Conservation (phyloP, 1,140 invertebrate genomes). For the Lethocerus indicus region DNA sequence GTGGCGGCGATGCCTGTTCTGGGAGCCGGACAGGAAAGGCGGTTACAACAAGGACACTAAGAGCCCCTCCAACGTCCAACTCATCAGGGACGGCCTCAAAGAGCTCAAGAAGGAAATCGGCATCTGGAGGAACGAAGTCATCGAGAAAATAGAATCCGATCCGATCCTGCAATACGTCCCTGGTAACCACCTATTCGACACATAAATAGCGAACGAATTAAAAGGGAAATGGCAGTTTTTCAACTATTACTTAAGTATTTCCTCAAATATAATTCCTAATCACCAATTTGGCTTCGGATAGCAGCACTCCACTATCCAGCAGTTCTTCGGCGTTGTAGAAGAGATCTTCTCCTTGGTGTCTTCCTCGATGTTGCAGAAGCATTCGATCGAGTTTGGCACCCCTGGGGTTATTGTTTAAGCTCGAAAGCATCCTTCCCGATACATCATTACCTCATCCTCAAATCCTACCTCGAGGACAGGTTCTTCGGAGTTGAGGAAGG, state of each 20-base stretch:
- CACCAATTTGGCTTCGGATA: not conserved
- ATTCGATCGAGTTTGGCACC: too few species aligned
- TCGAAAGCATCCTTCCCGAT: too few species aligned
- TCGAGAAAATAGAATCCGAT: conserved; percentile 39
- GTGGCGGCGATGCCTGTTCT: conserved; percentile 28
- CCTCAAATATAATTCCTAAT: not conserved
- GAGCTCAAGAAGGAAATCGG: conserved; percentile 46
- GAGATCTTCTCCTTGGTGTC: conserved; percentile 5
- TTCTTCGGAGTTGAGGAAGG: too few species aligned
- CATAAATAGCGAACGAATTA: not conserved
- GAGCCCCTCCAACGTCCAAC: conserved; percentile 27
- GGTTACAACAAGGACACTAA: conserved; percentile 34
- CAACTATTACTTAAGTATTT: not conserved
- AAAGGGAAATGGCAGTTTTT: not conserved
- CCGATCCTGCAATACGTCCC: conserved; percentile 35
- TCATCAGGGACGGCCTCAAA: conserved; percentile 38
- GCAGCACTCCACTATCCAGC: not conserved
- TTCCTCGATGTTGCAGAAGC: not conserved
- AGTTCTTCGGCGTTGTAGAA: not conserved
- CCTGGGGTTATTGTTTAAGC: too few species aligned
- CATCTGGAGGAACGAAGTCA: conserved; percentile 47
- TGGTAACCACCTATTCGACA: conserved; percentile 21
- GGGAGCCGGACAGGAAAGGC: conserved; percentile 41
- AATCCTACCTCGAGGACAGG: too few species aligned
- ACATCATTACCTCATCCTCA: too few species aligned